phyloP scores from a whole-genome alignment of 2,888 invertebrate genomes.

The Pheosia gnoma region DNA sequence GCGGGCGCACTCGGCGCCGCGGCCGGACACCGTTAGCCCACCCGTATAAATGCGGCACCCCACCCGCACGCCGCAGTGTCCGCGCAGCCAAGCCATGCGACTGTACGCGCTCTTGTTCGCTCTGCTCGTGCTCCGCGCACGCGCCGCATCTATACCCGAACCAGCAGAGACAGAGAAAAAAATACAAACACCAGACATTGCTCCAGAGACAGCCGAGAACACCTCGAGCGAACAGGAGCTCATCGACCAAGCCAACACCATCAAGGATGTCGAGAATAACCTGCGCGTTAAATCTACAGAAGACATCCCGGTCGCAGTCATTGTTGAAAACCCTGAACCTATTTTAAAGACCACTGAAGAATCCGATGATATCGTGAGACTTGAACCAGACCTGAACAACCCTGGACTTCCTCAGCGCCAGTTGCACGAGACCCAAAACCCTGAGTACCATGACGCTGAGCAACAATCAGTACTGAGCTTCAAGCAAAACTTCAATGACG shows the following conservation, averaged over 20 bases:
- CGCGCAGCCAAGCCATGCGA: slow-evolving; percentile 67
- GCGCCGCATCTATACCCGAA: slow-evolving; percentile 61
- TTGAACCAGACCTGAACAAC: slow-evolving; percentile 61
- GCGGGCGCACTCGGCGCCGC: slow-evolving; percentile 39
- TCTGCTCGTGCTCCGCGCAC: slow-evolving; percentile 57
- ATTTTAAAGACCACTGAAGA: slow-evolving; percentile 41
- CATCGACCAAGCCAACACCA: slow-evolving; percentile 48
- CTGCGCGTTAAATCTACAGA: slow-evolving; percentile 45
- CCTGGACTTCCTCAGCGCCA: slow-evolving; percentile 73
- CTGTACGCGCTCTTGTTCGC: slow-evolving; percentile 64
- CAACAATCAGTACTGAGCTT: slow-evolving; percentile 50
- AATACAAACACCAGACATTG: slow-evolving; percentile 32
- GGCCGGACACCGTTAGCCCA: slow-evolving; percentile 67
- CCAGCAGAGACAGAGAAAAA: slow-evolving; percentile 39
- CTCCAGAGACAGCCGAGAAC: slow-evolving; percentile 44
- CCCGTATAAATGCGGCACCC: slow-evolving; percentile 67
- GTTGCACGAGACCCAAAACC: slow-evolving; percentile 74
- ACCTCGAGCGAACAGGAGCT: slow-evolving; percentile 50
- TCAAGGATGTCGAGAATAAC: slow-evolving; percentile 59
- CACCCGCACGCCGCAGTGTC: slow-evolving; percentile 55
- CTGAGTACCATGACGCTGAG: slow-evolving; percentile 55
- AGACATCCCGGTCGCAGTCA: slow-evolving; percentile 65
- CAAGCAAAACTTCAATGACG: slow-evolving; percentile 56
- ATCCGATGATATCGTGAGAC: slow-evolving; percentile 56
- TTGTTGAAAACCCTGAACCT: slow-evolving; percentile 53